Evolutionary conservation across 2,797 vertebrate species (phyloP).

Genomic region (Gambusia yucatana): DNA sequence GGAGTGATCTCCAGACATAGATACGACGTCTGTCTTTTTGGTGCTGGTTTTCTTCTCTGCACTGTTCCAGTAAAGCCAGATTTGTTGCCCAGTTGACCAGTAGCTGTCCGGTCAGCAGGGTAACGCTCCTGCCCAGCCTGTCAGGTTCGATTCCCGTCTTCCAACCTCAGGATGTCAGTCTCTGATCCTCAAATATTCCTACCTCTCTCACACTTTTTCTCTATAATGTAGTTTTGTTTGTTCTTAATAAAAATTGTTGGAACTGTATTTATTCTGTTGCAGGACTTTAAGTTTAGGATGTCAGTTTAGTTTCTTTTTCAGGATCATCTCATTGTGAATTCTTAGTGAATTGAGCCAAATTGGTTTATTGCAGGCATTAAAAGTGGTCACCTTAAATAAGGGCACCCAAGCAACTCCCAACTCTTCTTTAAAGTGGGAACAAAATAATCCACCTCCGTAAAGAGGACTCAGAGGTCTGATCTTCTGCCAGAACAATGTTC

Average conservation of each 20-base stretch:
- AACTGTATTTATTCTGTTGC: not conserved
- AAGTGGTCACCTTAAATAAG: constrained; percentile 55
- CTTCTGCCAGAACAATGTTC: not conserved
- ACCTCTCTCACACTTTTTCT: not conserved
- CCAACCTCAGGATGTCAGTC: not conserved
- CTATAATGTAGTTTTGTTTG: not conserved
- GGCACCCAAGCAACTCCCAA: constrained; percentile 11
- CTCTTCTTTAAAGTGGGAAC: not conserved
- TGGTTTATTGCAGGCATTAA: constrained; percentile 57
- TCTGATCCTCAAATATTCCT: not conserved
- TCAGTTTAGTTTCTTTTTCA: not conserved
- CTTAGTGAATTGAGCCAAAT: constrained; percentile 34
- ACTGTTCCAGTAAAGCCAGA: not conserved
- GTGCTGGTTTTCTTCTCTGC: not conserved
- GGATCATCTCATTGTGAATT: not conserved
- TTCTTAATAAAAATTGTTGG: not conserved
- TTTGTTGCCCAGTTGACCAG: not conserved
- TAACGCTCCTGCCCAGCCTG: not conserved
- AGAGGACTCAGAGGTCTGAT: not conserved
- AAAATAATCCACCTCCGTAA: not conserved
- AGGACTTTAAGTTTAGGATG: not conserved
- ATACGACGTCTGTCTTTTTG: not conserved
- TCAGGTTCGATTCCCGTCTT: not conserved
- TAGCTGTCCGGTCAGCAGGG: not conserved
- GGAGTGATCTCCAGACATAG: not conserved